phyloP scores from a whole-genome alignment of 2,113 vertebrate genomes.

The Laticauda colubrina region DNA sequence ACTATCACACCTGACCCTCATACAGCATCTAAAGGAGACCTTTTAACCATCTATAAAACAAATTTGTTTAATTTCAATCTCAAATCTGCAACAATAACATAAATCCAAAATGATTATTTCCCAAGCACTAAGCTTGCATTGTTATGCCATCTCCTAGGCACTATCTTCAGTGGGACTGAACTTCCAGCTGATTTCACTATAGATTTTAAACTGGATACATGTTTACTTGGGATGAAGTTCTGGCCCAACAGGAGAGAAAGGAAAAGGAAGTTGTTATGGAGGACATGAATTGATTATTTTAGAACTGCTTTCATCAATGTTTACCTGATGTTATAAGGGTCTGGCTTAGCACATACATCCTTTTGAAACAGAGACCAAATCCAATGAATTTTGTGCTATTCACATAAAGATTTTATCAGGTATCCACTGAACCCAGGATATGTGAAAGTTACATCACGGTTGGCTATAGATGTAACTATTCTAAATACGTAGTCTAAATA shows the following conservation, averaged over 20 bases:
- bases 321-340: too few relatives aligned
- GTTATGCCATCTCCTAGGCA: too few relatives aligned
- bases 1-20: constrained; percentile 20
- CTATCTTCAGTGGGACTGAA: background rate
- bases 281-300: background rate
- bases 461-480: background rate
- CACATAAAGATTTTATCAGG: background rate
- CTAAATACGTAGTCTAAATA: background rate
- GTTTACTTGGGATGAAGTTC: background rate
- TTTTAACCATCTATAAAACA: constrained; percentile 60
- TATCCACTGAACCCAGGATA: background rate
- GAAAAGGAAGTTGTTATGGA: background rate
- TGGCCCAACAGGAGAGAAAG: background rate
- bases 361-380: background rate
- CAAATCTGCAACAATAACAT: background rate
- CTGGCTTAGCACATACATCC: background rate
- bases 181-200: background rate
- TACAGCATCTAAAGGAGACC: constrained; percentile 35
- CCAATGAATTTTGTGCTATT: background rate
- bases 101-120: rapidly evolving
- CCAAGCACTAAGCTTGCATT: background rate
- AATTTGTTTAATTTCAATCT: background rate
- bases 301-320: background rate
- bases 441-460: background rate
- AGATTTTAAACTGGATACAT: background rate